phyloP scores from a whole-genome alignment of 2,888 invertebrate species.

The Calameuta filiformis region DNA sequence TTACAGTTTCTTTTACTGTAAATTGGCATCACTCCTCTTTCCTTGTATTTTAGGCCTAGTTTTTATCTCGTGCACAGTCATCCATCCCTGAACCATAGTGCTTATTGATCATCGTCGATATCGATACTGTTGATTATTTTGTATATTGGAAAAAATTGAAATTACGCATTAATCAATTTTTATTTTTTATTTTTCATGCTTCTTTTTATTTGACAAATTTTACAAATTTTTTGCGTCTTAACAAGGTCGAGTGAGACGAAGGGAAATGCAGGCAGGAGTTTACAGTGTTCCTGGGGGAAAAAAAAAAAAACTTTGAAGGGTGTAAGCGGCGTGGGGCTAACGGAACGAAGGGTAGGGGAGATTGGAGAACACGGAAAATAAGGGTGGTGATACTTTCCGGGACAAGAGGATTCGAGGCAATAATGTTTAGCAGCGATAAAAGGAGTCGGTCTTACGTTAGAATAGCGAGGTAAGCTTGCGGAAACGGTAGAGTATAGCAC shows the following conservation, averaged over 20 bases:
- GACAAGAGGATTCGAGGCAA: conserved; percentile 18
- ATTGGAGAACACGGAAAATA: neutral
- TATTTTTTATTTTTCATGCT: neutral
- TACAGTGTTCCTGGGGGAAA: neutral
- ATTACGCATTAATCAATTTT: neutral
- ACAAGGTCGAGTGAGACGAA: neutral
- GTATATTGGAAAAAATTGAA: neutral
- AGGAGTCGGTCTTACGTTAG: conserved; percentile 22
- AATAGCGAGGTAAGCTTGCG: conserved; percentile 15
- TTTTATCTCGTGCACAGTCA: conserved; percentile 15
- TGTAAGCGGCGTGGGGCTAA: neutral
- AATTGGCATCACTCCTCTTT: conserved; percentile 37
- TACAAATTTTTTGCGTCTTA: neutral
- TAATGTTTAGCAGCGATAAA: conserved; percentile 34
- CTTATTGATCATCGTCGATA: conserved; percentile 1
- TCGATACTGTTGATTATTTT: neutral
- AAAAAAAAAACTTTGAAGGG: neutral
- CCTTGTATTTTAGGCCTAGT: conserved; percentile 14
- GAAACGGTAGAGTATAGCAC: conserved; percentile 10
- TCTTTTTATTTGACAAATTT: neutral
- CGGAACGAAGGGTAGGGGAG: neutral
- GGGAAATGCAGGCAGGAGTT: neutral
- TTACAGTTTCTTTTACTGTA: conserved; percentile 48
- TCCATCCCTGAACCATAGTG: neutral
- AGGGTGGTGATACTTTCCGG: neutral